phyloP scores from a whole-genome alignment of 35 echinoderm and acorn worm genomes.

The Heliocidaris tuberculata region DNA sequence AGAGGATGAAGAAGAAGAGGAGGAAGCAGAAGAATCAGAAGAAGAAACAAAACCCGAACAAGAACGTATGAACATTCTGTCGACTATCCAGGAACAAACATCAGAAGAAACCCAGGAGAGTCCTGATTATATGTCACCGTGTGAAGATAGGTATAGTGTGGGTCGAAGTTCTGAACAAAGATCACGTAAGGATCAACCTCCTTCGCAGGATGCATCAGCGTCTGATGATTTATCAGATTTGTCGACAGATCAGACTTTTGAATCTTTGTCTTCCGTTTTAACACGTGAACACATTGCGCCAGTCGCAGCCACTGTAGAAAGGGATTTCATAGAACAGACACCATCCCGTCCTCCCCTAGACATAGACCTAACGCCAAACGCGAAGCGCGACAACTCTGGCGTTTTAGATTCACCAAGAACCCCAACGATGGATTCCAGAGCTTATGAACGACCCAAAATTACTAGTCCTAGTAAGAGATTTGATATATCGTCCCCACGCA shows the following conservation, averaged over 20 bases:
- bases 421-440: slow-evolving; percentile 45
- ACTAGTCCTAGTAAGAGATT: slow-evolving; percentile 63
- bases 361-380: slow-evolving; percentile 14
- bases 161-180: neutral
- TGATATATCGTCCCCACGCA: slow-evolving; percentile 67
- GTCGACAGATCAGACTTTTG: slow-evolving; percentile 32
- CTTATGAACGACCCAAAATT: slow-evolving; percentile 66
- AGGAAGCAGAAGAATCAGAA: slow-evolving; percentile 80
- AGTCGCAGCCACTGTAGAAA: slow-evolving; percentile 44
- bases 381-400: slow-evolving; percentile 23
- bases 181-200: neutral
- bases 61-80: slow-evolving; percentile 12
- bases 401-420: slow-evolving; percentile 70
- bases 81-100: slow-evolving; percentile 39
- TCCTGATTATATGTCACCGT: slow-evolving; percentile 39
- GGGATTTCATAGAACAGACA: neutral
- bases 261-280: slow-evolving; percentile 55
- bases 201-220: neutral
- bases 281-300: slow-evolving; percentile 42
- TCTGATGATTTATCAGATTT: slow-evolving; percentile 38
- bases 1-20: slow-evolving; percentile 61
- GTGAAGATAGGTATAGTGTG: neutral
- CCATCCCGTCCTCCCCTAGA: neutral
- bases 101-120: slow-evolving; percentile 43
- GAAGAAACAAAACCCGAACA: slow-evolving; percentile 57